Evolutionary conservation across 2,888 invertebrate genomes (phyloP).

Genomic region (Parnassius mnemosyne): DNA sequence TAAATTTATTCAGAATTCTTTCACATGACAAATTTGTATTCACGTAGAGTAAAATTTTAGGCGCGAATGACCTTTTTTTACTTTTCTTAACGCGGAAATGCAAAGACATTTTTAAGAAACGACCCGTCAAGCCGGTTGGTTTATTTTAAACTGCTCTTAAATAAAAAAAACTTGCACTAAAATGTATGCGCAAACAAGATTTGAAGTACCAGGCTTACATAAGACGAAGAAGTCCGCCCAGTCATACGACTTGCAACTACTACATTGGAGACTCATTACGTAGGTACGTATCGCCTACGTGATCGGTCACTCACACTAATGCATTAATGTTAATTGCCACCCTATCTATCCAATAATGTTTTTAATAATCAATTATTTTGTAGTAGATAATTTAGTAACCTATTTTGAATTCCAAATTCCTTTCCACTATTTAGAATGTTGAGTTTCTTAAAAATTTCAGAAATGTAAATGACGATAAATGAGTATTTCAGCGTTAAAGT

Average conservation of each 20-base stretch:
- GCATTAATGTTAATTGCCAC: constrained; percentile 52
- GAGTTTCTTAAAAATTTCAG: neutral
- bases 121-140: constrained; percentile 66
- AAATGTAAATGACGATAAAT: constrained; percentile 1
- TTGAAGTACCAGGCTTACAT: constrained; percentile 69
- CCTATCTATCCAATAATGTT: constrained; percentile 57
- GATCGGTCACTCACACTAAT: constrained; percentile 47
- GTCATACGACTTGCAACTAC: constrained; percentile 54
- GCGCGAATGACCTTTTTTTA: constrained; percentile 68
- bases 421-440: too few species aligned
- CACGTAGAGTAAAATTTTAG: constrained; percentile 51
- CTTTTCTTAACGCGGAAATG: constrained; percentile 74
- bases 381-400: too few species aligned
- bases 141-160: constrained; percentile 59
- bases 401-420: too few species aligned
- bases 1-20: constrained; percentile 33
- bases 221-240: constrained; percentile 50
- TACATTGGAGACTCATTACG: constrained; percentile 49
- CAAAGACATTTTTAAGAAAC: constrained; percentile 70
- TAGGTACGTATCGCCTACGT: constrained; percentile 53
- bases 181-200: constrained; percentile 76
- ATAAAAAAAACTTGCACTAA: constrained; percentile 70
- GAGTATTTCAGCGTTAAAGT: constrained; percentile 23
- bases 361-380: constrained; percentile 22
- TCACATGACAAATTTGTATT: constrained; percentile 36